Conservation (phyloP, 2,113 vertebrate genomes). For the Syngnathus scovelli region DNA sequence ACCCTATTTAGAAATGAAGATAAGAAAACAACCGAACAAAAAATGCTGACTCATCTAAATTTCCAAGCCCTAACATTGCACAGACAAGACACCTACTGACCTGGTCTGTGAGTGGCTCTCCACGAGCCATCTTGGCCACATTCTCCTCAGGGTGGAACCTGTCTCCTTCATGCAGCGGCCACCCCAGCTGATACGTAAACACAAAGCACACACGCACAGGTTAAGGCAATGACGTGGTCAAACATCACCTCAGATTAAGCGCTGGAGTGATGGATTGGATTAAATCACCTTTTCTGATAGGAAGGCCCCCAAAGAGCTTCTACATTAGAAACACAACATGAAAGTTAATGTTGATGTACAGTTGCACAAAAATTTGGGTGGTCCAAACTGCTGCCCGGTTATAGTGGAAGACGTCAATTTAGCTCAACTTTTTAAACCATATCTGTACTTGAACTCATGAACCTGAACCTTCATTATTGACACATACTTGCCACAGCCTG, state of each 20-base stretch:
- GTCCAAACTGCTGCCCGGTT: background rate
- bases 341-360: background rate
- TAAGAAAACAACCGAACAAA: slow-evolving; percentile 18
- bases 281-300: slow-evolving; percentile 60
- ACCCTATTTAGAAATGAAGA: slow-evolving; percentile 15
- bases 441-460: background rate
- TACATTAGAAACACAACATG: slow-evolving; percentile 17
- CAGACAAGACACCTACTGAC: slow-evolving; percentile 53
- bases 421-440: background rate
- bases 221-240: background rate
- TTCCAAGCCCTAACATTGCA: background rate
- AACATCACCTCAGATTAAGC: background rate
- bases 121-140: slow-evolving; percentile 78
- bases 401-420: background rate
- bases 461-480: background rate
- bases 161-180: slow-evolving; percentile 85
- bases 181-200: slow-evolving; percentile 71
- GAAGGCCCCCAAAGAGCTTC: slow-evolving; percentile 52
- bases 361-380: background rate
- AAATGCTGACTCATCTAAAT: slow-evolving; percentile 11
- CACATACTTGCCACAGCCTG: slow-evolving; percentile 69
- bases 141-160: slow-evolving; percentile 81
- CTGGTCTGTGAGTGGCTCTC: slow-evolving; percentile 81
- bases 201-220: slow-evolving; percentile 1
- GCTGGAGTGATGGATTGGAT: background rate